Percentiles rank a stretch among this genome's conserved stretches.
phyloP scores from a whole-genome alignment of 2,888 invertebrate genomes.

The Caenorhabditis sp. region DNA sequence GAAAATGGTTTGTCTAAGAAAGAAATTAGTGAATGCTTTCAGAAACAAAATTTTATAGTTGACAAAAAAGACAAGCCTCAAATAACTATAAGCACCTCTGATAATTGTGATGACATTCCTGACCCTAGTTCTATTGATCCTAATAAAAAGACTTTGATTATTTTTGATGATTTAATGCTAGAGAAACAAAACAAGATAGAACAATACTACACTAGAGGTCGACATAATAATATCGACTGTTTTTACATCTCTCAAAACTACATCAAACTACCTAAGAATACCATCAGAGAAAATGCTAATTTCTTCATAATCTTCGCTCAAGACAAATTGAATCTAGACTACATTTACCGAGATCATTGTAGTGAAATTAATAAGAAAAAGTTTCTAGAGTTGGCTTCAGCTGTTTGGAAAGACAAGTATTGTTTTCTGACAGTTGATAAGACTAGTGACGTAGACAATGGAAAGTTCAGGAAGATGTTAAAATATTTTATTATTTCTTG shows the following conservation, averaged over 20 bases:
- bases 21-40: slow-evolving; percentile 1
- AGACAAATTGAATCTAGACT: slow-evolving; percentile 21
- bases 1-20: no score
- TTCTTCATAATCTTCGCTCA: slow-evolving; percentile 18
- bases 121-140: slow-evolving; percentile 13
- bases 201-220: slow-evolving; percentile 16
- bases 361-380: slow-evolving; percentile 1
- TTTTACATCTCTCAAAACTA: slow-evolving; percentile 31
- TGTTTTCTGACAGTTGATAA: slow-evolving; percentile 19
- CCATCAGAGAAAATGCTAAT: slow-evolving; percentile 28
- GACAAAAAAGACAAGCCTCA: background rate
- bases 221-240: slow-evolving; percentile 18
- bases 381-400: slow-evolving; percentile 5
- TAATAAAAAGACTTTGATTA: slow-evolving; percentile 17
- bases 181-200: slow-evolving; percentile 24
- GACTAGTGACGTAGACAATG: slow-evolving; percentile 17
- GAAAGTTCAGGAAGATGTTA: slow-evolving; percentile 25
- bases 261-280: slow-evolving; percentile 22
- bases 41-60: background rate
- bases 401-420: slow-evolving; percentile 23
- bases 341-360: no score
- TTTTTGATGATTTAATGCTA: slow-evolving; percentile 13
- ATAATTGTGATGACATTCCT: slow-evolving; percentile 15
- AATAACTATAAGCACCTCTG: background rate
- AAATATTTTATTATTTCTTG: background rate